These are phyloP conservation scores for Drosophila orena DNA, from an alignment of 1,140 invertebrate genomes.

Conservation along the genomic window DNA sequence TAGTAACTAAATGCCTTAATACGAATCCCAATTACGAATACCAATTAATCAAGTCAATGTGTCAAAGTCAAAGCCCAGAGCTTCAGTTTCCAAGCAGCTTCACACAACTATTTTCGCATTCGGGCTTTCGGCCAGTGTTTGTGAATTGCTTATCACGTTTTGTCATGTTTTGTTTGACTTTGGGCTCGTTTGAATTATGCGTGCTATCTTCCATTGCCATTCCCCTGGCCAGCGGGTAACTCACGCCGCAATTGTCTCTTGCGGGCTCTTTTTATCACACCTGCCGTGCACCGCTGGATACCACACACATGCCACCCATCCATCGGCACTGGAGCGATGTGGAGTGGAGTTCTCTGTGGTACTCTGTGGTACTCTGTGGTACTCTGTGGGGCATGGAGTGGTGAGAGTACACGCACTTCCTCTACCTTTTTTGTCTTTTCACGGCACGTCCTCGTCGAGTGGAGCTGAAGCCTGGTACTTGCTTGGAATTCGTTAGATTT, in stretches of 20 bases:
- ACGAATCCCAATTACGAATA: no score
- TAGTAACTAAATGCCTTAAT: no score
- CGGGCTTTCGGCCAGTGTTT: slow-evolving; percentile 20
- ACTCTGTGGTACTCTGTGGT: no score
- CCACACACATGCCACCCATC: slow-evolving; percentile 31
- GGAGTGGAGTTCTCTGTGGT: slow-evolving; percentile 34
- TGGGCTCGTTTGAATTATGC: slow-evolving; percentile 70
- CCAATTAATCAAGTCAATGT: no score
- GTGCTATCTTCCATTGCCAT: slow-evolving; percentile 65
- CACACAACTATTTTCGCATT: no score
- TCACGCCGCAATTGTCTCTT: slow-evolving; percentile 56
- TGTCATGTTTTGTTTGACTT: slow-evolving; percentile 78
- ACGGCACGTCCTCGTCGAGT: slow-evolving; percentile 53
- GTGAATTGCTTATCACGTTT: slow-evolving; percentile 76
- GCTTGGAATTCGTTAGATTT: slow-evolving; percentile 53
- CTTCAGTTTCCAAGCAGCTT: no score
- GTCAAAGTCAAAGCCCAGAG: no score
- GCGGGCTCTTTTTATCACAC: slow-evolving; percentile 68
- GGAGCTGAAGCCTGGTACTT: slow-evolving; percentile 40
- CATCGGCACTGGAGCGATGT: slow-evolving; percentile 9
- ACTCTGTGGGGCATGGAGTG: slow-evolving; percentile 7
- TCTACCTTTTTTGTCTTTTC: slow-evolving; percentile 49
- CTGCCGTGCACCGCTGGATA: slow-evolving; percentile 67
- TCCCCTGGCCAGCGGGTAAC: slow-evolving; percentile 29
- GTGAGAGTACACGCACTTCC: slow-evolving; percentile 42